Evolutionary conservation across 2,888 invertebrate species (phyloP), one percentile per base, ranked within the genome.

Genomic region (Osmoderma eremita): DNA sequence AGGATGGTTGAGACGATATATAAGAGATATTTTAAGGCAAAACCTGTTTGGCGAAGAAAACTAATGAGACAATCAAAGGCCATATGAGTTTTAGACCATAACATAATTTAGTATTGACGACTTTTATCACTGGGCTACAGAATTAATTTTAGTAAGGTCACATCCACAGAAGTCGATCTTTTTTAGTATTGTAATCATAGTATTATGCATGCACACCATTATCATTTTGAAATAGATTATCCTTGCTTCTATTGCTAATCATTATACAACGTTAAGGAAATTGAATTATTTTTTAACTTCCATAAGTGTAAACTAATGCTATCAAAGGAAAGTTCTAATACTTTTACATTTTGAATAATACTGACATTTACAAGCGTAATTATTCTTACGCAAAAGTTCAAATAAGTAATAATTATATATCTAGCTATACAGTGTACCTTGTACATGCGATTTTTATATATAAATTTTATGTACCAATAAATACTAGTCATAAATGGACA

Each of bases 321-420:
- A 17, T 5, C 5, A 48, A 20, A 48, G 1, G 48, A 48, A 48
- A 48, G 20, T 48, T 17, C 10, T 8, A 48, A 18, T n/a, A 6
- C 18, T 48, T n/a, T n/a, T n/a, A n/a, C n/a, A n/a, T n/a, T n/a
- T 20, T 1, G 20, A 48, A 17, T 18, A 18, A 12, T 17, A 17
- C 48, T 48, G 48, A 48, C 48, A 48, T 48, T 48, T 20, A 48
- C 18, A 20, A 17, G 8, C 18, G 48, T 20, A 48, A 48, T 48
- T 48, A 48, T 48, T 48, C 22, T 20, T 48, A 48, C 18, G 48
- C 48, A 18, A 20, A 48, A 48, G 17, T 17, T 20, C 48, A 20
- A 20, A 2, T 20, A 48, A 48, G 20, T 30, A 5, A 30, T 30
- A 30, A 30, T 30, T 30, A 30, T 30, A 4, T 30, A 30, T 30